These are phyloP conservation scores for Lagothrix lagotricha DNA, from an alignment of 2,797 vertebrate species.

Conservation along the genomic window DNA sequence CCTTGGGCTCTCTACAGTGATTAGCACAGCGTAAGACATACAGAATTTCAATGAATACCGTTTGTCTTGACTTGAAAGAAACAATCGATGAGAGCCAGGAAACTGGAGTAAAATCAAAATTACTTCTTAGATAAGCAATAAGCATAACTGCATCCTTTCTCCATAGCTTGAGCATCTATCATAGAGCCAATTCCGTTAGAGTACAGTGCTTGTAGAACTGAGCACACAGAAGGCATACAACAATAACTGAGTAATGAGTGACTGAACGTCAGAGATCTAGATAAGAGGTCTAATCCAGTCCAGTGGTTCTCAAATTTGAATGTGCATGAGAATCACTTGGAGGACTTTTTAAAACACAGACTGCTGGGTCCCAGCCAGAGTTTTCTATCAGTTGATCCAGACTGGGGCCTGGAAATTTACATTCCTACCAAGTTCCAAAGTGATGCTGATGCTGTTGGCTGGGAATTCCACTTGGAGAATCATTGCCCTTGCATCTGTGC, in stretches of 20 bases:
- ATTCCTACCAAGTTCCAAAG: neutral
- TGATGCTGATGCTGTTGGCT: neutral
- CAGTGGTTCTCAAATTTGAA: neutral
- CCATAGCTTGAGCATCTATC: neutral
- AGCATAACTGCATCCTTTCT: neutral
- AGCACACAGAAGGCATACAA: neutral
- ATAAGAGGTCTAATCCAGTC: neutral
- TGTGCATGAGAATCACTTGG: neutral
- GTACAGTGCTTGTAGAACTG: neutral
- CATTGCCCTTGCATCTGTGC: neutral
- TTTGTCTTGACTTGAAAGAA: conserved; percentile 1
- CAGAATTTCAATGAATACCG: neutral
- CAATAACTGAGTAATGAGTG: neutral
- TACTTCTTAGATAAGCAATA: neutral
- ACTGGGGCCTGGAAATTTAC: neutral
- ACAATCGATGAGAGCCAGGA: neutral
- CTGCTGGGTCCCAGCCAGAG: neutral
- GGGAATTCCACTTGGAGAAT: neutral
- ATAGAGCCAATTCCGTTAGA: neutral
- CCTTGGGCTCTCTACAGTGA: neutral
- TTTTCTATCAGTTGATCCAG: neutral
- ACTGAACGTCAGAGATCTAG: neutral
- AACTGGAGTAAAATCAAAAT: conserved; percentile 21
- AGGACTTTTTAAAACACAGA: neutral
- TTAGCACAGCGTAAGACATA: neutral